A percentile compares a stretch with the other conserved stretches of the same genome.
Evolutionary conservation across 2,888 invertebrate genomes (phyloP).

Genomic region (Caenorhabditis uteleia): DNA sequence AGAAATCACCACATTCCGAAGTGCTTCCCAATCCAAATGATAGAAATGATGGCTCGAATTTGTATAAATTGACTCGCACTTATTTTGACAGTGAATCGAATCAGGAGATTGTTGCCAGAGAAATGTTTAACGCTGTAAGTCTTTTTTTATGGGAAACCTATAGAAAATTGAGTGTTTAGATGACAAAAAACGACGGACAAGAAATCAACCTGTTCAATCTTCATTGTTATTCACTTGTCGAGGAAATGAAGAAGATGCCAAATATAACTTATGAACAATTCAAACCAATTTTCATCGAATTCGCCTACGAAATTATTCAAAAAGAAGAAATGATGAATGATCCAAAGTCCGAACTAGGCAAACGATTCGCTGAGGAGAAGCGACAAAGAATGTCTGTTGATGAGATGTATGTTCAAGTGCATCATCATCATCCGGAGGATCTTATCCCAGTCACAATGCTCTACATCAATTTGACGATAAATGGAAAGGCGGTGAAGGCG

Average conservation of each 20-base stretch:
- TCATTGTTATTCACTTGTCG: not conserved
- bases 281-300: not conserved
- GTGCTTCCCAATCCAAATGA: not conserved
- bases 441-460: constrained; percentile 98
- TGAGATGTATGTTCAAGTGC: constrained; percentile 74
- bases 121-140: not conserved
- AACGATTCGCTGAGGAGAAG: constrained; percentile 91
- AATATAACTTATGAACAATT: constrained; percentile 17
- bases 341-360: constrained; percentile 93
- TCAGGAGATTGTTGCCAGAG: not conserved
- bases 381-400: constrained; percentile 88
- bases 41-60: too few relatives aligned
- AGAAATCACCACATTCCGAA: not conserved
- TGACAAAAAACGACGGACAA: not conserved
- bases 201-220: not conserved
- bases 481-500: constrained; percentile 93
- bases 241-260: not conserved
- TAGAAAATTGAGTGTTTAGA: too few relatives aligned
- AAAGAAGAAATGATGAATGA: constrained; percentile 3
- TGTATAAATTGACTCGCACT: too few relatives aligned
- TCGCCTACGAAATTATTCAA: not conserved
- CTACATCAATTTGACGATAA: constrained; percentile 94
- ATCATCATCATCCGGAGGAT: constrained; percentile 97
- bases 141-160: too few relatives aligned
- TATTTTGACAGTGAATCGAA: not conserved